Conservation (phyloP, 2,113 vertebrate genomes). For the Myotis yumanensis region DNA sequence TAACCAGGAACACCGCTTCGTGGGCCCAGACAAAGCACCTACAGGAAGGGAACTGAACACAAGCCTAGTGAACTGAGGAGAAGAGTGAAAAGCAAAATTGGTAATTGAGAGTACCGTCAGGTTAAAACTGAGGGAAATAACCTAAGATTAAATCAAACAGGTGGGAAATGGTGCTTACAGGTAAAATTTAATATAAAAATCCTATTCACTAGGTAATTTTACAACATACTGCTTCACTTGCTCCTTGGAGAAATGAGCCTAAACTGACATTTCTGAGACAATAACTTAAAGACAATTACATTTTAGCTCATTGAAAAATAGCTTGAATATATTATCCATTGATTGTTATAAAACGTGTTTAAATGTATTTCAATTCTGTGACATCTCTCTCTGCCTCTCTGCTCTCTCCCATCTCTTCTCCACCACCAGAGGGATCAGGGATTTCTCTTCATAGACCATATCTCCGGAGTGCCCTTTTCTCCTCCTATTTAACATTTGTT, state of each 20-base stretch:
- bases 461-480: neutral
- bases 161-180: neutral
- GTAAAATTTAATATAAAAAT: neutral
- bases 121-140: neutral
- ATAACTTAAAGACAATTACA: neutral
- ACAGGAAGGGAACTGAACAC: neutral
- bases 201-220: neutral
- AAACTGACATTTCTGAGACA: neutral
- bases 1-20: neutral
- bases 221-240: neutral
- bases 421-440: neutral
- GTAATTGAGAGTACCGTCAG: neutral
- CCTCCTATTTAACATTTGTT: neutral
- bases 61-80: neutral
- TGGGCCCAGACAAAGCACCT: neutral
- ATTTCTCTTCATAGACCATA: neutral
- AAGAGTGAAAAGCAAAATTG: conserved; percentile 11
- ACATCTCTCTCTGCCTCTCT: no score
- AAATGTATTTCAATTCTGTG: neutral
- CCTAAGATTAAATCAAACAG: neutral
- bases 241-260: neutral
- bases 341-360: neutral
- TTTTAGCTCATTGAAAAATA: neutral
- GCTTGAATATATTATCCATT: neutral
- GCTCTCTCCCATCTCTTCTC: neutral